A percentile compares a stretch with the other conserved stretches of the same genome.
Conservation (phyloP, 2,113 vertebrate genomes). For the Chinchilla lanigera region DNA sequence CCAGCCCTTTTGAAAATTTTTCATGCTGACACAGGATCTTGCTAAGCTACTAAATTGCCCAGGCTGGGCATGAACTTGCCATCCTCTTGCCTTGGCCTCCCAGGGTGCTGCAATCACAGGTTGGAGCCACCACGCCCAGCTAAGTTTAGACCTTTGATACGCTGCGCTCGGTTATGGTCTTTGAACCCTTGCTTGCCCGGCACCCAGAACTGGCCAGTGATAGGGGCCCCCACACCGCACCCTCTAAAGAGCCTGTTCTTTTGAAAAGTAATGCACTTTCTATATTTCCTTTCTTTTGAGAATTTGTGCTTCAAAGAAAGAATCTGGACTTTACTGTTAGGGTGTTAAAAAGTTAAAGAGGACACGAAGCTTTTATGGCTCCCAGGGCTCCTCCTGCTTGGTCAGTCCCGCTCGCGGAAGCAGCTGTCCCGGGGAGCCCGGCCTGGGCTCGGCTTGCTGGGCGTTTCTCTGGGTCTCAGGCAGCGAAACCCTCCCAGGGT, state of each 20-base stretch:
- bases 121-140: neutral
- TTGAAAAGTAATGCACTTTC: neutral
- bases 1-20: neutral
- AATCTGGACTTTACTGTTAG: neutral
- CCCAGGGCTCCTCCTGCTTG: neutral
- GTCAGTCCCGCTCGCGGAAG: fast-evolving
- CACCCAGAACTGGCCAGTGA: fast-evolving
- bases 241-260: fast-evolving
- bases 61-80: neutral
- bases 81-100: neutral
- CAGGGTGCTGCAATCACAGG: neutral
- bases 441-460: fast-evolving
- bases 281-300: neutral
- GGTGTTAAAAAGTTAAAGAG: neutral
- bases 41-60: neutral
- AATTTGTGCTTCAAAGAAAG: neutral
- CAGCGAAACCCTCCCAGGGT: neutral
- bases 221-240: fast-evolving
- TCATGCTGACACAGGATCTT: neutral
- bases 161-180: neutral
- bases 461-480: neutral
- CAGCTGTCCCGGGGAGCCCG: fast-evolving
- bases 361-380: fast-evolving
- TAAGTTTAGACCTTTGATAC: neutral
- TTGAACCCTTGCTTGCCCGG: neutral